phyloP scores from a whole-genome alignment of 2,888 invertebrate genomes.

The Stegana nigrithorax region DNA sequence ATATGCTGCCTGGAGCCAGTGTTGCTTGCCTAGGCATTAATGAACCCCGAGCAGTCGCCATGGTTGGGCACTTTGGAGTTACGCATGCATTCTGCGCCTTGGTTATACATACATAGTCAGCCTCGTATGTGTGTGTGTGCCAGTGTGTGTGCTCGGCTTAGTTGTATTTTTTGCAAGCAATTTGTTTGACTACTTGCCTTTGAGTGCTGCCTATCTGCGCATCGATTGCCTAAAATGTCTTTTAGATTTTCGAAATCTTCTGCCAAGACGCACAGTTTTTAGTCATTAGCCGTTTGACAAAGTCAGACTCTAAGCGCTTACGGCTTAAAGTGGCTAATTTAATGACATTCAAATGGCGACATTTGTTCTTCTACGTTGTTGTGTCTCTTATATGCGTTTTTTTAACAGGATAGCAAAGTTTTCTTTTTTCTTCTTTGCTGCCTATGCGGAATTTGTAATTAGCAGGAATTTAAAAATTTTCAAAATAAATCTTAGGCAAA shows the following conservation, averaged over 20 bases:
- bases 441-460: too few relatives aligned
- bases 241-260: conserved; percentile 1
- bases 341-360: neutral
- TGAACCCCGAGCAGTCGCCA: too few relatives aligned
- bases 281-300: neutral
- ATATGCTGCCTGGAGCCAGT: neutral
- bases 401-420: too few relatives aligned
- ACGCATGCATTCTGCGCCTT: too few relatives aligned
- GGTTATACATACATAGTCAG: too few relatives aligned
- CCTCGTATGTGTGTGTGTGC: too few relatives aligned
- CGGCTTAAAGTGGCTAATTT: neutral
- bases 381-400: too few relatives aligned
- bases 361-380: neutral
- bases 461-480: too few relatives aligned
- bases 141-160: conserved; percentile 42
- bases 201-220: neutral
- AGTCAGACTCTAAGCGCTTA: too few relatives aligned
- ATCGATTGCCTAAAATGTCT: neutral
- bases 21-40: neutral
- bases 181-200: conserved; percentile 42
- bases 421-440: too few relatives aligned
- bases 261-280: neutral
- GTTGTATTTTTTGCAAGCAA: conserved; percentile 60
- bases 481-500: too few relatives aligned
- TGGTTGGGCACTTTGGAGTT: too few relatives aligned